Base-by-base conservation (phyloP, 2,113 vertebrate species). In the Ariopsis seemanni region DNA sequence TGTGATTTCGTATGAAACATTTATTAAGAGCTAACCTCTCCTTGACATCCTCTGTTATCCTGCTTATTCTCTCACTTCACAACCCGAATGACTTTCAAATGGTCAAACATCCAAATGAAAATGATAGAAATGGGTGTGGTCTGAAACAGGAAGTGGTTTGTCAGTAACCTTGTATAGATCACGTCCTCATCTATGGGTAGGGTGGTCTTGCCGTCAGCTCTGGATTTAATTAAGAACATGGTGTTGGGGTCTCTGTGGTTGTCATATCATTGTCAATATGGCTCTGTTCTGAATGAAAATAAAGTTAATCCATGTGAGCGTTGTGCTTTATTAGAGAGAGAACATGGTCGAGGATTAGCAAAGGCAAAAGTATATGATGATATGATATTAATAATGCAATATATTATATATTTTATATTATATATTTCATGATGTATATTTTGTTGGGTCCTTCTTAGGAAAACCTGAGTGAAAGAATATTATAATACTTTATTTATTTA, bases 241-340 rank as follows among this genome's bases (percentile, higher is more conserved):
- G 67, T 87, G 89, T 91, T 91, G 92, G 89, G 91, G 89, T 91
- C 91, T 90, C 93, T 90, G 92, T 91, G 91, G 88, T 89, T 84
- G 93, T 93, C 88, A 91, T 92, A 91, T 91, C 89, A 89, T 92
- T 93, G 92, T 94, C 94, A 93, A 91, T 92, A 81, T 90, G 89
- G 90, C 89, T 92, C 93, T 55, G 18, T 50, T 15, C 17, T 63
- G 48, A 22, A 34, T 7, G 27, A 50, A 48, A 62, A 14, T 42
- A 30, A n/a, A 22, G 50, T 77, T 25, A 4, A 74, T 48, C 58
- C 17, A 17, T 22, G 5, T 17, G n/a, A 62, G 30, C 30, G 62
- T 62, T 48, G 30, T 48, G 30, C 30, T 48, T 62, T 62, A 18
- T 11, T 62, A 77, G 22, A 74, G 9, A 48, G 48, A 77, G 50